Conservation (phyloP, 2,888 invertebrate genomes). For the Buathra laborator region DNA sequence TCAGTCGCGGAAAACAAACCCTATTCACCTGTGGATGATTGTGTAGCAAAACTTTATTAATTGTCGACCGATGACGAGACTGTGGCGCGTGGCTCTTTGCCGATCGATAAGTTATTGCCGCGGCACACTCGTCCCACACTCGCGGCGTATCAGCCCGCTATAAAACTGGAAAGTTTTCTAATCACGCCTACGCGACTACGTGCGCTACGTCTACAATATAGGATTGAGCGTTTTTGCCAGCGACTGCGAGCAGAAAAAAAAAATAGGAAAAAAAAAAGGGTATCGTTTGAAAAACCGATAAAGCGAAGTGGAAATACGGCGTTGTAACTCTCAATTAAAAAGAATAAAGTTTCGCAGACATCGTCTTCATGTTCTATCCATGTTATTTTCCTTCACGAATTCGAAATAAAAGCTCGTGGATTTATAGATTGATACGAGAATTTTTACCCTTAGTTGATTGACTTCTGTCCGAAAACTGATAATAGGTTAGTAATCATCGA, state of each 20-base stretch:
- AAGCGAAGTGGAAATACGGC: neutral
- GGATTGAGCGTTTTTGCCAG: neutral
- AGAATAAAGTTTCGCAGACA: neutral
- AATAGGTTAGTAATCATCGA: too few relatives aligned
- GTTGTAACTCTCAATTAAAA: neutral
- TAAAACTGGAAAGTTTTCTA: conserved; percentile 51
- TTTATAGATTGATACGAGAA: too few relatives aligned
- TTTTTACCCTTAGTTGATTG: too few relatives aligned
- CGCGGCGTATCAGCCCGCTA: conserved; percentile 1
- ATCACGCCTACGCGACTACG: conserved; percentile 29
- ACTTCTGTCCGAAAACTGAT: too few relatives aligned
- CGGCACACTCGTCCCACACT: conserved; percentile 4
- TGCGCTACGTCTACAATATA: conserved; percentile 19
- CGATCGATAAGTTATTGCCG: conserved; percentile 23
- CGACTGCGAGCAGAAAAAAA: neutral
- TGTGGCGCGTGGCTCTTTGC: neutral
- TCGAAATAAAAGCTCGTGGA: too few relatives aligned
- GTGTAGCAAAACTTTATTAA: conserved; percentile 55
- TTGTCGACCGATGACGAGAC: conserved; percentile 43
- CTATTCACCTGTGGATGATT: conserved; percentile 30
- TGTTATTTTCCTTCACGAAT: too few relatives aligned
- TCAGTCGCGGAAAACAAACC: neutral
- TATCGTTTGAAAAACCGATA: neutral
- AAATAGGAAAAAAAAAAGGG: neutral
- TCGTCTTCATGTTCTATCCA: neutral